phyloP scores from a whole-genome alignment of 2,888 invertebrate species.

The Plemyria rubiginata region DNA sequence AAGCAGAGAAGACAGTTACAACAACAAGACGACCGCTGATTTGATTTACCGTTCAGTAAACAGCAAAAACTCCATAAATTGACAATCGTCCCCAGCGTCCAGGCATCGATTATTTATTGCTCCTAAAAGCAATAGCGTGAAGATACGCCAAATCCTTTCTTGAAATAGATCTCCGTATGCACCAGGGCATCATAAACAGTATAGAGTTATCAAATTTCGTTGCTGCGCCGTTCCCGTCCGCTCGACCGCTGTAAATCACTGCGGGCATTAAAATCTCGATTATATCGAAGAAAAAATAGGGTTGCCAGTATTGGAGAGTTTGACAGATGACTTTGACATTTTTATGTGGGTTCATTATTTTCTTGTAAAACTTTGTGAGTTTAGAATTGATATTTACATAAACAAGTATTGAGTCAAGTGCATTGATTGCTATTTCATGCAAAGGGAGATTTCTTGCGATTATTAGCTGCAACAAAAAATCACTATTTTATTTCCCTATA shows the following conservation, averaged over 20 bases:
- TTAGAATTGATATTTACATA: too few species aligned
- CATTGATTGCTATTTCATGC: too few species aligned
- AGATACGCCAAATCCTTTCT: slow-evolving; percentile 42
- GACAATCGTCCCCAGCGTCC: slow-evolving; percentile 33
- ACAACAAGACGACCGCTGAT: slow-evolving; percentile 16
- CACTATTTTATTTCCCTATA: background rate
- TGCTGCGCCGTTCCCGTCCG: slow-evolving; percentile 58
- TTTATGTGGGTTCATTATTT: background rate
- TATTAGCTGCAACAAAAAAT: too few species aligned
- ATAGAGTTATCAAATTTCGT: slow-evolving; percentile 83
- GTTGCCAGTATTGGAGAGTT: slow-evolving; percentile 29
- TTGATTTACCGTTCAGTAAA: slow-evolving; percentile 34
- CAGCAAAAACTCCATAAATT: slow-evolving; percentile 34
- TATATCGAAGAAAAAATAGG: slow-evolving; percentile 42
- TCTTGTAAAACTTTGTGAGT: too few species aligned
- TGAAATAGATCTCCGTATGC: slow-evolving; percentile 50
- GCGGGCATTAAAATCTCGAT: slow-evolving; percentile 82
- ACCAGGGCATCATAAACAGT: slow-evolving; percentile 75
- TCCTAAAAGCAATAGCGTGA: slow-evolving; percentile 36
- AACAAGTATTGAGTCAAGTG: too few species aligned
- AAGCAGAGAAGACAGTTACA: slow-evolving; percentile 3
- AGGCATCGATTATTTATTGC: slow-evolving; percentile 33
- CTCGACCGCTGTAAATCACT: slow-evolving; percentile 72
- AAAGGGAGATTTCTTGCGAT: too few species aligned
- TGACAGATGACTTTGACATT: slow-evolving; percentile 25